These are phyloP conservation scores for Medauroidea extradentata DNA, from an alignment of 1,140 invertebrate genomes.

Conservation along the genomic window DNA sequence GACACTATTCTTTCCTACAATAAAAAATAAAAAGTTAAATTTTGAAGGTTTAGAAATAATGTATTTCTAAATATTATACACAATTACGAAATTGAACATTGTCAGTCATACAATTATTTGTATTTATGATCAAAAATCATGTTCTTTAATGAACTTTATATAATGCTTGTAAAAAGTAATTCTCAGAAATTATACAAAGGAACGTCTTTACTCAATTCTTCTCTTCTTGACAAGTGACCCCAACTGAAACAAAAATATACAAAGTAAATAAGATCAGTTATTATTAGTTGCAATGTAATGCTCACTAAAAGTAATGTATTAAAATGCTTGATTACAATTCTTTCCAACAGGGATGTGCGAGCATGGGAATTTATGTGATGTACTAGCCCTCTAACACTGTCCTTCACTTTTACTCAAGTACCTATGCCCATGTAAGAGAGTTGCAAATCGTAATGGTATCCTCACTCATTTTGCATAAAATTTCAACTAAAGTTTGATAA, in stretches of 20 bases:
- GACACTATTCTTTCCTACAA: too few species aligned
- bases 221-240: conserved; percentile 68
- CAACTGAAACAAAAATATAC: conserved; percentile 45
- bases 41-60: too few species aligned
- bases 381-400: neutral
- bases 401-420: neutral
- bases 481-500: neutral
- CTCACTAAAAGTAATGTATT: neutral
- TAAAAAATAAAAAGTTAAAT: too few species aligned
- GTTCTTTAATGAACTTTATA: too few species aligned
- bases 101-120: too few species aligned
- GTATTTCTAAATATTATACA: too few species aligned
- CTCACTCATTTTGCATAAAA: neutral
- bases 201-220: conserved; percentile 46
- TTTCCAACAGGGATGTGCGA: neutral
- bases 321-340: neutral
- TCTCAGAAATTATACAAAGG: too few species aligned
- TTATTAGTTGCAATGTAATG: conserved; percentile 14
- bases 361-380: neutral
- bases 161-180: too few species aligned
- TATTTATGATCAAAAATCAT: too few species aligned
- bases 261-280: conserved; percentile 8
- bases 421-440: neutral
- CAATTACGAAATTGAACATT: too few species aligned
- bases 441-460: neutral